A percentile compares a stretch with the other conserved stretches of the same genome.
Conservation (phyloP, 2,888 invertebrate species). For the Hypsopygia costalis region DNA sequence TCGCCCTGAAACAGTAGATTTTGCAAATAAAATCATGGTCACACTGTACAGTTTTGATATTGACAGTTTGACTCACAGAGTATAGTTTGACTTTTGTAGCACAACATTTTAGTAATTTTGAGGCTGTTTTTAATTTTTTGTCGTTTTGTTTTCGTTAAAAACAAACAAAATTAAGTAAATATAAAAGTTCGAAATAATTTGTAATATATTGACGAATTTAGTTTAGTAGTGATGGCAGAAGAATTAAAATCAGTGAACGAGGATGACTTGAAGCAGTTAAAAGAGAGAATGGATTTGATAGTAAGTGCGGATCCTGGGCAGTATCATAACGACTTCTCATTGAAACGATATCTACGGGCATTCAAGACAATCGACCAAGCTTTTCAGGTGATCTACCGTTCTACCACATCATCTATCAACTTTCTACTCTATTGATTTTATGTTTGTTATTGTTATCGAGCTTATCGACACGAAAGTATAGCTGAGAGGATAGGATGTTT, state of each 20-base stretch:
- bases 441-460: neutral
- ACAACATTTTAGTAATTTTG: no score
- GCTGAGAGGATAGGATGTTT: no score
- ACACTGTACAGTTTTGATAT: no score
- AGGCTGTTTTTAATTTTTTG: no score
- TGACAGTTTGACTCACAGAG: no score
- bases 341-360: conserved; percentile 85
- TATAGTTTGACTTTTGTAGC: no score
- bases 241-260: conserved; percentile 79
- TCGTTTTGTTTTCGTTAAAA: no score
- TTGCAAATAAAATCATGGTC: no score
- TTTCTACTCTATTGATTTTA: neutral
- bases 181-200: neutral
- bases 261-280: conserved; percentile 83
- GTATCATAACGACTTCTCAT: conserved; percentile 87
- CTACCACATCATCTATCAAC: conserved; percentile 7
- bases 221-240: conserved; percentile 47
- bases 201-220: neutral
- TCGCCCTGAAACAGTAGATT: no score
- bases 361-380: conserved; percentile 87
- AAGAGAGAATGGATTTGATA: conserved; percentile 86
- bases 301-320: conserved; percentile 86
- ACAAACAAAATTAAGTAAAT: no score
- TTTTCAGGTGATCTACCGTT: conserved; percentile 82
- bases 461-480: neutral